Evolutionary conservation across 2,113 vertebrate species (phyloP).

Genomic region (rabbit (Oryctolagus cuniculus)): DNA sequence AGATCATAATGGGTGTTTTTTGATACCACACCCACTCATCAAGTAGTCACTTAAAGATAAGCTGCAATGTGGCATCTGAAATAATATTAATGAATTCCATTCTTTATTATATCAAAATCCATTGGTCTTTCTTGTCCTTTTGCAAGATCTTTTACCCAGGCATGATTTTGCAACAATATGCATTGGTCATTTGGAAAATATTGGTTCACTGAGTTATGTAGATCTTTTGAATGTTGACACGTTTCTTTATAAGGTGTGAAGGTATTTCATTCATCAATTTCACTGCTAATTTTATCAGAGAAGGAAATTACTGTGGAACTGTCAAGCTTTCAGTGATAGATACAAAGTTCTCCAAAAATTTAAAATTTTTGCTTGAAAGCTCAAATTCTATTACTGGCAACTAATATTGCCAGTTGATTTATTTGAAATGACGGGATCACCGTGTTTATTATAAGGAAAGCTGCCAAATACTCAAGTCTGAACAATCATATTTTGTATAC

Average conservation of each 20-base stretch:
- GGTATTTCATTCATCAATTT: neutral
- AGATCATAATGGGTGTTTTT: slow-evolving; percentile 6
- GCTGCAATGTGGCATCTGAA: neutral
- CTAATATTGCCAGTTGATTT: slow-evolving; percentile 28
- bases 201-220: neutral
- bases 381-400: slow-evolving; percentile 59
- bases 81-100: neutral
- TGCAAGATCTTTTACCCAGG: neutral
- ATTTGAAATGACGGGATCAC: slow-evolving; percentile 43
- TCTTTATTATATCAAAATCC: neutral
- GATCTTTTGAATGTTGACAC: neutral
- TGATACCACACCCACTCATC: neutral
- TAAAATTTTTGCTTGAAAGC: slow-evolving; percentile 25
- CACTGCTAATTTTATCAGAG: neutral
- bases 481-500: slow-evolving; percentile 48
- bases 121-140: neutral
- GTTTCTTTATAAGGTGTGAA: neutral
- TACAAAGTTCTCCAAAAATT: slow-evolving; percentile 44
- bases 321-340: neutral
- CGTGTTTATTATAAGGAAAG: slow-evolving; percentile 69
- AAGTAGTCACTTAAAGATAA: slow-evolving; percentile 47
- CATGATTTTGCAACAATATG: neutral
- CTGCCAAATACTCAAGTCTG: neutral
- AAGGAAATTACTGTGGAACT: neutral
- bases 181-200: neutral